Base-by-base conservation (phyloP, 2,888 invertebrate species). In the Drosophila melanosoma region DNA sequence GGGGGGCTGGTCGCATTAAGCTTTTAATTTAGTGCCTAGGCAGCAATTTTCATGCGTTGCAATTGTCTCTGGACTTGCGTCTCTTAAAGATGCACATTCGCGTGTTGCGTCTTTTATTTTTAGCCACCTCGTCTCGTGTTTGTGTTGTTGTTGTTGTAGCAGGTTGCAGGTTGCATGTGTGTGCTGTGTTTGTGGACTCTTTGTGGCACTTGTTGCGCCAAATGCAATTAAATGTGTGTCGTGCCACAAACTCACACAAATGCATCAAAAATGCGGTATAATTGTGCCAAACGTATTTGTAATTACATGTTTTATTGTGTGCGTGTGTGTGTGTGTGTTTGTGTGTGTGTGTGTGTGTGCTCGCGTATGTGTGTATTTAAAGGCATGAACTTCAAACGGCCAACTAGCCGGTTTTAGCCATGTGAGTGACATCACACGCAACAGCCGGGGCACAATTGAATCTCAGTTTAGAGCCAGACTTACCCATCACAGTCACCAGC, bases 281-380 rank as follows among this genome's bases (percentile, higher is more conserved):
- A 87, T 87, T 89, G 89, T 89, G 87, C 84, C 87, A 87, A 90
- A 90, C 87, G 85, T 89, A 90, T 87, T 90, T 89, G 87, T 90
- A 87, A 87, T 87, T 90, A 88, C 71, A 26, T 51, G 29, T 51
- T 6, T 51, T 17, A 3, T 58, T 65, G 48, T 62, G 66, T 54
- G 57, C 40, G 61, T 35, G 48, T 52, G 56, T 36, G 36, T 15
- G 53, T 12, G 35, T 23, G 48, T 66, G 26, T 52, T n/a, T 54
- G 57, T 35, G 61, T 35, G 48, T 52, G 56, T 36, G 36, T 15
- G 53, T 12, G 35, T 23, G 48, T 66, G 26, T 52, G 36, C 58
- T 35, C 59, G 52, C 73, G 64, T 66, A 69, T 69, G 63, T 68
- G 79, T 48, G 74, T 65, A 63, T 10, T 45, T 45, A 15, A 70